These are phyloP conservation scores for Probaryconus sp. DNA, from an alignment of 1,140 invertebrate species.

Conservation along the genomic window DNA sequence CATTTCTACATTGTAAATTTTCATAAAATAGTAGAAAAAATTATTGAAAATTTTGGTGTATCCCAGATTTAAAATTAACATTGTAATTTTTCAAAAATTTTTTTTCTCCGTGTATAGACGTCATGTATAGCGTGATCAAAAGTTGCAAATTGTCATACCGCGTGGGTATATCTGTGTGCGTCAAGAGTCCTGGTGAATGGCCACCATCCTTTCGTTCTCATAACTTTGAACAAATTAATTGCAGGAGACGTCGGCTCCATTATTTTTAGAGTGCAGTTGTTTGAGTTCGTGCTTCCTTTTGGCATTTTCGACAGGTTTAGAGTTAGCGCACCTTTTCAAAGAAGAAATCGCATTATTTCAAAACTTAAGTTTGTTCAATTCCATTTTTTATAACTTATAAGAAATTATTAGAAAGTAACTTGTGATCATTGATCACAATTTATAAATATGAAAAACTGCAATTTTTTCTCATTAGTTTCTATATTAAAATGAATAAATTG, in stretches of 20 bases:
- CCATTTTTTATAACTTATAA: conserved; percentile 22
- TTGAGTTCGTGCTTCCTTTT: conserved; percentile 79
- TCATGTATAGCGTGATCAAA: conserved; percentile 19
- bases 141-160: conserved; percentile 70
- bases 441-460: too few relatives aligned
- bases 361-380: conserved; percentile 22
- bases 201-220: conserved; percentile 89
- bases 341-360: conserved; percentile 50
- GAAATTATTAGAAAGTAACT: conserved; percentile 15
- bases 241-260: conserved; percentile 81
- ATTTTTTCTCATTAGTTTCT: too few relatives aligned
- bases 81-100: too few relatives aligned
- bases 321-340: conserved; percentile 77
- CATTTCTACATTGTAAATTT: too few relatives aligned
- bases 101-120: too few relatives aligned
- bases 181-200: conserved; percentile 80
- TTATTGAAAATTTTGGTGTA: too few relatives aligned
- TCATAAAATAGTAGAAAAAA: too few relatives aligned
- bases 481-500: too few relatives aligned
- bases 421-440: too few relatives aligned
- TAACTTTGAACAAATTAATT: conserved; percentile 88
- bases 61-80: too few relatives aligned
- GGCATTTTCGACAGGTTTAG: conserved; percentile 82
- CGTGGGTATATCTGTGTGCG: conserved; percentile 68
- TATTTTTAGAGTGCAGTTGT: conserved; percentile 81